Percentiles rank a stretch among this genome's conserved stretches.
Evolutionary conservation across 2,888 invertebrate species (phyloP).

Genomic region (Eustalomyia histrio): DNA sequence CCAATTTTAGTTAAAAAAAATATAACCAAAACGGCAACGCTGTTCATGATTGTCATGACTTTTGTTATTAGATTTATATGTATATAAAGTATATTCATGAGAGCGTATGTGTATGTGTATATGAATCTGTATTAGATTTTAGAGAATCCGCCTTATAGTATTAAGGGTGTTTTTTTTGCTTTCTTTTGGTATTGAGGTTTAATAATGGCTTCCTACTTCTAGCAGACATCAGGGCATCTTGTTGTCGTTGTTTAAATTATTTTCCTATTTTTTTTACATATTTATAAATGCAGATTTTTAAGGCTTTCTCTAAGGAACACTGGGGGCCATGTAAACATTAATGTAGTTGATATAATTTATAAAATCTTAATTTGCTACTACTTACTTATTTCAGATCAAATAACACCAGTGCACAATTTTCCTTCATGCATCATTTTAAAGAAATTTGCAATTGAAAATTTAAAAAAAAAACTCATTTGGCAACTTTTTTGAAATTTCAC

Average conservation of each 20-base stretch:
- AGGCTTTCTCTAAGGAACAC: conserved; percentile 7
- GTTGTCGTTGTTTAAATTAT: conserved; percentile 24
- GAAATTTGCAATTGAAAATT: too few species aligned
- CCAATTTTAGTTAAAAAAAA: too few species aligned
- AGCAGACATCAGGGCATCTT: conserved; percentile 49
- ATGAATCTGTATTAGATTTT: conserved; percentile 13
- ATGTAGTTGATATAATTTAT: conserved; percentile 9
- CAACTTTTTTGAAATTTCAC: too few species aligned
- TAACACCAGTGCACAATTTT: too few species aligned
- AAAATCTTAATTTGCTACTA: neutral
- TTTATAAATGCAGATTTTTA: conserved; percentile 26
- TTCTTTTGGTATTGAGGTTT: conserved; percentile 12
- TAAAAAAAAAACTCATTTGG: too few species aligned
- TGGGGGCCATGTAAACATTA: neutral
- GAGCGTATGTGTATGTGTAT: conserved; percentile 25
- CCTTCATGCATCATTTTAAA: too few species aligned
- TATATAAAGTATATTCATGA: too few species aligned
- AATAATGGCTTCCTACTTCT: conserved; percentile 61
- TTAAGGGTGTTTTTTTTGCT: conserved; percentile 11
- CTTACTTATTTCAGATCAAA: too few species aligned
- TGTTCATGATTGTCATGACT: too few species aligned
- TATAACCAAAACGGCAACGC: too few species aligned
- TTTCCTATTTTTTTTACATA: conserved; percentile 8
- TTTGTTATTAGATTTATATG: too few species aligned
- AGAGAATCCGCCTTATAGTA: conserved; percentile 40